Base-by-base conservation (phyloP, 37 sponge, comb jelly and placozoan genomes). In the Spongilla lacustris region DNA sequence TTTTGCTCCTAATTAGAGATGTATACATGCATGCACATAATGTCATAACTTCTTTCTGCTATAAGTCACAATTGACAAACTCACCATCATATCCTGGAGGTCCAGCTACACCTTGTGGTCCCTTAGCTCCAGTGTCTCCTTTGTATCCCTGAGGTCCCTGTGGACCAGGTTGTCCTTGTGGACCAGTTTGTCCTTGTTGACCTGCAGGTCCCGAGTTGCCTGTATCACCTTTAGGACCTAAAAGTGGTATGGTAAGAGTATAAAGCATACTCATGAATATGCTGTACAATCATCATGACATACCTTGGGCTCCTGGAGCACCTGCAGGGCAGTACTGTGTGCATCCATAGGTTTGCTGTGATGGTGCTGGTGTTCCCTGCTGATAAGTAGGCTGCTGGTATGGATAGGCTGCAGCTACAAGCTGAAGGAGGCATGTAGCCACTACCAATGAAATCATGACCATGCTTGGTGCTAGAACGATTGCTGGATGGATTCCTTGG, bases 141-240 rank as follows among this genome's bases (percentile, higher is more conserved):
- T 66, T 34, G 29, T 83, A 75, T 33, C 91, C 91, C 74, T 86
- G 67, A 25, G 71, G 77, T 26, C 91, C 91, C 30, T 86, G 86
- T 23, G 73, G 69, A 27, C 91, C 93, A 81, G 81, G 85, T 48
- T 78, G 89, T 71, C 93, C 93, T 36, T 68, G 35, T 0, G 69
- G 72, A 72, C 93, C 93, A 58, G 58, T 17, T 17, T 13, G 58
- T 19, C 58, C 58, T 1, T 8, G 58, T 58, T 10, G 19, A 58
- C 58, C 58, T 13, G 58, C 58, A 19, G 58, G 58, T 1, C 58
- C 58, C 4, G 58, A 17, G 58, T 58, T 13, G 58, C 58, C 58
- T 17, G 19, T 58, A 17, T 1, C 14, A 13, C 58, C 58, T 17
- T 58, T 58, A 58, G 58, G 58, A 13, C 58, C 58, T 58, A 58